Base-by-base conservation (phyloP, 2,797 vertebrate species). In the Pseudochromis fuscus region DNA sequence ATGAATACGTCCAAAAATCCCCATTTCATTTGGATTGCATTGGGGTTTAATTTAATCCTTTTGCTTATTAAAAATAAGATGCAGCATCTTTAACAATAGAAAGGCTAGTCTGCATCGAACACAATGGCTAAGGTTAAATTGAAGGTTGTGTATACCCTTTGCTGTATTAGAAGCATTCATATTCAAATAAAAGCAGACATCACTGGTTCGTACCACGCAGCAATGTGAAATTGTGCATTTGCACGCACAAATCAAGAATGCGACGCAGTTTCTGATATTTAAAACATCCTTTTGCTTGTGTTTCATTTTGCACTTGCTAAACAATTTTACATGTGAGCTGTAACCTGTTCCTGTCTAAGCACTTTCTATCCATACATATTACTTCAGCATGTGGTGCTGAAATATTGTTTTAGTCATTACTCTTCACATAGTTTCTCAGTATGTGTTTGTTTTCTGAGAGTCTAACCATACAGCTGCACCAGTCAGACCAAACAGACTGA, bases 41-140 rank as follows among this genome's bases (percentile, higher is more conserved):
- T 84, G 80, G 83, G 87, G 86, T 92, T 94, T 94, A 93, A 94
- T 94, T 94, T 92, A 94, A 94, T 94, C 92, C 89, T 88, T 94
- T 93, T 83, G 82, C 90, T 91, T 91, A 90, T 91, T 90, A 90
- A 87, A 94, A 92, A 92, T 91, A 92, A 89, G 90, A 94, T 94
- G 91, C 91, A 86, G 92, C 89, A 90, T 93, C 82, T 88, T 91
- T 74, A 81, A 95, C 93, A 95, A 95, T 94, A 71, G 94, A 83
- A 81, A 90, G 90, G 89, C 87, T 83, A 75, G 91, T 88, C 88
- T 89, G 87, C 83, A 88, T 87, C 72, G 84, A 91, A 84, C 89
- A 91, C 92, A 94, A 93, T 95, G 90, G 91, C 78, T 86, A 90
- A 91, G 94, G 93, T 94, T 95, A 94, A 95, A 95, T 90, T 93